phyloP scores from a whole-genome alignment of 2,888 invertebrate genomes.

The Charanyca ferruginea region DNA sequence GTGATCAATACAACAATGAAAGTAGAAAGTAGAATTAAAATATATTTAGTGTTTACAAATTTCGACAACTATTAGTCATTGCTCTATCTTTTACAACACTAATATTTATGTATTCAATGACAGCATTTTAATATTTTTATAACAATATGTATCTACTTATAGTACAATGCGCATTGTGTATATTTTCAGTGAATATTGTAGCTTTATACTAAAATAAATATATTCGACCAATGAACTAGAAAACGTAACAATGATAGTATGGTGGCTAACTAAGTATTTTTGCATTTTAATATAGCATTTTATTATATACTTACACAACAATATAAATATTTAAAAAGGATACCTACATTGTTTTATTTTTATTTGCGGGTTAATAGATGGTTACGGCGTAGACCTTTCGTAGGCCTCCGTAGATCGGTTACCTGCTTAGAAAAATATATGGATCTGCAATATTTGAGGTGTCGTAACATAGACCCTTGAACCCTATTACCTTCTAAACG shows the following conservation, averaged over 20 bases:
- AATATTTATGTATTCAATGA: neutral
- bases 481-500: constrained; percentile 3
- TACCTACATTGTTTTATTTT: constrained; percentile 29
- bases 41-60: neutral
- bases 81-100: constrained; percentile 10
- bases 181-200: constrained; percentile 26
- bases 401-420: constrained; percentile 12
- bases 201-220: constrained; percentile 20
- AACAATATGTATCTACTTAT: neutral
- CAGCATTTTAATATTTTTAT: constrained; percentile 20
- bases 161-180: constrained; percentile 11
- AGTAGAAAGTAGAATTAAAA: constrained; percentile 19
- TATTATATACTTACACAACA: constrained; percentile 50
- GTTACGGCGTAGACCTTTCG: constrained; percentile 38
- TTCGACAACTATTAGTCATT: neutral
- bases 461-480: constrained; percentile 1
- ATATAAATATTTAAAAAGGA: constrained; percentile 49
- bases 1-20: constrained; percentile 18
- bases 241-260: constrained; percentile 30
- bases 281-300: constrained; percentile 62
- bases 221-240: constrained; percentile 40
- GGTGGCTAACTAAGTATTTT: constrained; percentile 54
- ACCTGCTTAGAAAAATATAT: constrained; percentile 6
- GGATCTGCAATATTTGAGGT: constrained; percentile 11
- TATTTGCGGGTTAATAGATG: neutral